Evolutionary conservation across 2,888 invertebrate species (phyloP), one percentile per base, ranked within the genome.

Genomic region (Cotesia congregata): DNA sequence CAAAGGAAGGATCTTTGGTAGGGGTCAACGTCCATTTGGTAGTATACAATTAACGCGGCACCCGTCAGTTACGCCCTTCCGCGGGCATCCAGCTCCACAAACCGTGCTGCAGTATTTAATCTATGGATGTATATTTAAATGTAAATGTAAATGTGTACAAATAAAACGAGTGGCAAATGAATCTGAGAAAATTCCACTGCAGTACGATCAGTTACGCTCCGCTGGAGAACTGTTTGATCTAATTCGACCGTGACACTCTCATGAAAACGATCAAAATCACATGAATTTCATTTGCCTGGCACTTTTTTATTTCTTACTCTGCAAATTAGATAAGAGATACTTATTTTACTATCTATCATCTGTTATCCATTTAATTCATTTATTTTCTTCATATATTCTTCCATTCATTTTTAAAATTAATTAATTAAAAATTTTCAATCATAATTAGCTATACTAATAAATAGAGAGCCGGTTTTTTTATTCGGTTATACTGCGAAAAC

Each of bases 171-270:
- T 82, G 83, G 81, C 83, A 80, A 84, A 82, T 75, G 81, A 85
- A 83, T 81, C 81, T 76, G 77, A 83, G 80, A 82, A 83, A 83
- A 83, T 81, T 82, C 77, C 81, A 82, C 83, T 81, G 80, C 50
- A 81, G 78, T 20, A 74, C 81, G 81, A 84, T 85, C 82, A 75
- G 84, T 83, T 79, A 80, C 84, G 84, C 80, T 84, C 82, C 81
- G 82, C 81, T 83, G 83, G 75, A 64, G 75, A 70, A 75, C 64
- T 75, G 69, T 50, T 62, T 50, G 59, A 69, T 70, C 69, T 69
- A 75, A 69, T 64, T 75, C 75, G 69, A 75, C 62, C 75, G 75
- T 75, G 75, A 75, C 75, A 75, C 64, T 59, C 75, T 69, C 75
- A 50, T 38, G 69, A 15, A 15, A 69, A 75, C 69, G 30, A 69